Evolutionary conservation across 2,797 vertebrate species (phyloP), one percentile per base, ranked within the genome.

Genomic region (Phalloptychus januarius): DNA sequence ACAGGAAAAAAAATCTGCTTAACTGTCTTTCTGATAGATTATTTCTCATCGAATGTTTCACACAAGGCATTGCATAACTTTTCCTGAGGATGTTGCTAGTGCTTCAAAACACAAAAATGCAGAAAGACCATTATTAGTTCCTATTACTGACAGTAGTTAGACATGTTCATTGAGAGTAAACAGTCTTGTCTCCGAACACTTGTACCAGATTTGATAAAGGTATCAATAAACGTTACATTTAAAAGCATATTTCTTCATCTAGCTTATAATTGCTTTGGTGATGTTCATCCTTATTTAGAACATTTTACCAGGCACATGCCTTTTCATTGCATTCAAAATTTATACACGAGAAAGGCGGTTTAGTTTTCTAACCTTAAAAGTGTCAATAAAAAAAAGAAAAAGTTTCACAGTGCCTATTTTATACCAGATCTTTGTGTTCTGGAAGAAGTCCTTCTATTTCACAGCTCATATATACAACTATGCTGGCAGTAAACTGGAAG

Each of bases 361-460:
- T 13, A 42, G 65, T 70, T 70, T 70, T 42, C 6, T 70, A 44
- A 42, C 25, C 40, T 13, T 44, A 44, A 28, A 44, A n/a, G 12
- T 28, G 36, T 28, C 25, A 23, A 42, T 2, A 25, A 6, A n/a
- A 44, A n/a, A 12, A 25, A 25, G 12, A 11, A 28, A 15, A 16
- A 40, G 25, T 74, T 74, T 82, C 4, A 25, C 50, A 77, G 61
- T 38, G 58, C 33, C 56, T 74, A 56, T 20, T 8, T 48, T 46
- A 48, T 46, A 33, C 5, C 38, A 31, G 1, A 42, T 33, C n/a
- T 67, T 72, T 70, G 31, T 56, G 61, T 50, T 71, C 50, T 78
- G 45, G 45, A 31, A 36, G 82, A 40, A 12, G 44, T 76, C 84
- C 77, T 44, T 20, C 58, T 20, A 48, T 71, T 82, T 82, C 48